Evolutionary conservation across 2,113 vertebrate species (phyloP).

Genomic region (Benitochromis conjunctus): DNA sequence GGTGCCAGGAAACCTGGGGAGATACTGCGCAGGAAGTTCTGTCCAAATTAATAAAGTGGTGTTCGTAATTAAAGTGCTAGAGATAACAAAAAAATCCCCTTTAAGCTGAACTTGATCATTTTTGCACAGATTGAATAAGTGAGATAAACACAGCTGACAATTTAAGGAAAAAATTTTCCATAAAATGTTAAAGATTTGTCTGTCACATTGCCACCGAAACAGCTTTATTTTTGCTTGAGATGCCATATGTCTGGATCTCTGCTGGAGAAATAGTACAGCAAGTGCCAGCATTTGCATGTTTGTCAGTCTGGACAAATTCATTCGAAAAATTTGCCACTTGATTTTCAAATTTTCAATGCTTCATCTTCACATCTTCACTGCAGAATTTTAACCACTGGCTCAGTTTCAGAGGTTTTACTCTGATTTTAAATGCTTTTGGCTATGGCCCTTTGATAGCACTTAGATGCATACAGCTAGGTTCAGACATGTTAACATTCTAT

Average conservation of each 20-base stretch:
- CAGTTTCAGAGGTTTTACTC: rapidly evolving
- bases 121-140: not conserved
- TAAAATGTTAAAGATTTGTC: not conserved
- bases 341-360: not conserved
- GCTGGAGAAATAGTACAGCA: not conserved
- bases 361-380: not conserved
- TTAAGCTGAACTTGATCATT: not conserved
- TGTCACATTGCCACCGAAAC: not conserved
- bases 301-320: not conserved
- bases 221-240: not conserved
- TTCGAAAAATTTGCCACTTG: not conserved
- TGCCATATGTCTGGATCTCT: not conserved
- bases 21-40: not conserved
- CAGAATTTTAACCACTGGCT: not conserved
- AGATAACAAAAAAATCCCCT: rapidly evolving
- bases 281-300: not conserved
- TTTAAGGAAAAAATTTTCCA: not conserved
- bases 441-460: not conserved
- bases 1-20: not conserved
- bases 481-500: not conserved
- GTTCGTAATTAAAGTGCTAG: not conserved
- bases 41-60: not conserved
- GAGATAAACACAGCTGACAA: not conserved
- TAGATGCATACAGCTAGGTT: not conserved
- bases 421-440: not conserved